Evolutionary conservation across 2,113 vertebrate genomes (phyloP).

Genomic region (Microcebus lehilahytsara): DNA sequence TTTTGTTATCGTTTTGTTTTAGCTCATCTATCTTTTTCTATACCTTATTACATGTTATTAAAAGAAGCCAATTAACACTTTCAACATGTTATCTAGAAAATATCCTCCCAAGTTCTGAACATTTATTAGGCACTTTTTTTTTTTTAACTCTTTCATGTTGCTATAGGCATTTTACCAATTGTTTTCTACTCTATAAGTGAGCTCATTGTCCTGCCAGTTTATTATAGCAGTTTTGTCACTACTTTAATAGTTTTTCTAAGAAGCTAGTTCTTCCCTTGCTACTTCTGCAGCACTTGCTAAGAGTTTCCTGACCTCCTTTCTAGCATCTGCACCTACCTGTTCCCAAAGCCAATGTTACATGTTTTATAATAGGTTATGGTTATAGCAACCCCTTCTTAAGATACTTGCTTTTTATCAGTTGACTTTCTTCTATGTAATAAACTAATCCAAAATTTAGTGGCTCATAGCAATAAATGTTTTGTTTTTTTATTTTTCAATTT

Average conservation of each 20-base stretch:
- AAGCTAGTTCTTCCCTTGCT: background rate
- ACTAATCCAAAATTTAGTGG: background rate
- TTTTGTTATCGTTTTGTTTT: background rate
- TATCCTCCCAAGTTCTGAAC: background rate
- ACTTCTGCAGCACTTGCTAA: background rate
- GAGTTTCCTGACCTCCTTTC: background rate
- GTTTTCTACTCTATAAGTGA: background rate
- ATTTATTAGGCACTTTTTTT: background rate
- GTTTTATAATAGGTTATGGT: background rate
- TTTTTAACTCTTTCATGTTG: background rate
- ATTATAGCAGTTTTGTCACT: background rate
- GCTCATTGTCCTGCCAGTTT: background rate
- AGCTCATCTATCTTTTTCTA: background rate
- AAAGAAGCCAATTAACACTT: background rate
- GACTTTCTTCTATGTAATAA: background rate
- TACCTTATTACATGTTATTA: background rate
- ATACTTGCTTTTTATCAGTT: background rate
- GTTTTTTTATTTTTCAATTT: background rate
- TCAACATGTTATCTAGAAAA: constrained; percentile 6
- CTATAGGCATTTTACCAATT: background rate
- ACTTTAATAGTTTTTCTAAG: background rate
- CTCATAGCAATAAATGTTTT: background rate
- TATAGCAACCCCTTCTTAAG: background rate
- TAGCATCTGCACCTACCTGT: background rate
- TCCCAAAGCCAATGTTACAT: background rate